Percentiles rank a stretch among this genome's conserved stretches.
phyloP scores from a whole-genome alignment of 2,113 vertebrate genomes.

The Tympanuchus pallidicinctus region DNA sequence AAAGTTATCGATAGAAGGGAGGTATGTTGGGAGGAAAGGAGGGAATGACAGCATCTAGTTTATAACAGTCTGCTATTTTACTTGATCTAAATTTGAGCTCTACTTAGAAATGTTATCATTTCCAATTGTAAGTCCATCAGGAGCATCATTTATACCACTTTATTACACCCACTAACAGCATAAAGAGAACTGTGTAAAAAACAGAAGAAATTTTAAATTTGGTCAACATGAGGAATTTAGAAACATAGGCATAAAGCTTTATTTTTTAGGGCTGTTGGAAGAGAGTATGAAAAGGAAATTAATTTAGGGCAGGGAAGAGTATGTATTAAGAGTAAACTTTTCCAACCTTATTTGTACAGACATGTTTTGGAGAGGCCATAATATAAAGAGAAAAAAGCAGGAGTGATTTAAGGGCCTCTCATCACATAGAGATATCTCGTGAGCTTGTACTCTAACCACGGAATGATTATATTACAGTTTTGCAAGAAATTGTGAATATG shows the following conservation, averaged over 20 bases:
- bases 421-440: neutral
- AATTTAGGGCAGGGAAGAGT: neutral
- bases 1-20: constrained; percentile 1
- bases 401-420: neutral
- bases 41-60: neutral
- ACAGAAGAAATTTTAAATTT: neutral
- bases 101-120: neutral
- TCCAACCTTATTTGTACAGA: neutral
- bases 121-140: neutral
- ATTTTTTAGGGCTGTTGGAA: neutral
- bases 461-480: constrained; percentile 37
- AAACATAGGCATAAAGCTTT: neutral
- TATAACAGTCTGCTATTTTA: neutral
- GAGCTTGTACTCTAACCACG: neutral
- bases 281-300: neutral
- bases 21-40: neutral
- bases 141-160: neutral
- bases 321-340: neutral
- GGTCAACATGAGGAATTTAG: neutral
- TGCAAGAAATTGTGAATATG: neutral
- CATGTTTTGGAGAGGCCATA: neutral
- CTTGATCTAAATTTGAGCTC: neutral
- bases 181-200: neutral
- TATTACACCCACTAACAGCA: neutral
- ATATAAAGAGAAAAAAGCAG: constrained; percentile 30